phyloP scores from a whole-genome alignment of 2,888 invertebrate genomes.

The Macrosiphum euphorbiae region DNA sequence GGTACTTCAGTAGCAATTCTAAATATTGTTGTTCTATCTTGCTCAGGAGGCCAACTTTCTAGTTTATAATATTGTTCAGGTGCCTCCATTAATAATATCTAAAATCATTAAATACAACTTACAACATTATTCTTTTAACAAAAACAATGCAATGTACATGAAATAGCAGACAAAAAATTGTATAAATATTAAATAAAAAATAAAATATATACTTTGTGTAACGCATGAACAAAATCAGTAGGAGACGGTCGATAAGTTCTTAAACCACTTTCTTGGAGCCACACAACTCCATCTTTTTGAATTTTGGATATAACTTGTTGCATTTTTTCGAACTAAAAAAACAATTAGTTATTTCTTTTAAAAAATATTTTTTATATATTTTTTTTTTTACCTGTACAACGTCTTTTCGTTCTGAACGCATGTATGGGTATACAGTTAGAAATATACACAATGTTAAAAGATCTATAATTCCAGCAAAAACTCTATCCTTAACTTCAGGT shows the following conservation, averaged over 20 bases:
- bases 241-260: conserved; percentile 80
- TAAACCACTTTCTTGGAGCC: conserved; percentile 88
- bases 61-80: conserved; percentile 85
- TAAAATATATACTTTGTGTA: conserved; percentile 77
- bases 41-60: conserved; percentile 93
- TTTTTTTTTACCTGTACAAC: conserved; percentile 66
- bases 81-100: conserved; percentile 81
- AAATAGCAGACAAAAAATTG: not conserved
- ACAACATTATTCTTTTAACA: not conserved
- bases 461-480: conserved; percentile 87
- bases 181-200: not conserved
- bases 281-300: conserved; percentile 87
- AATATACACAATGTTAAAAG: conserved; percentile 88
- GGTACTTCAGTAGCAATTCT: conserved; percentile 91
- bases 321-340: conserved; percentile 69
- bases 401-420: conserved; percentile 74
- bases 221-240: conserved; percentile 81
- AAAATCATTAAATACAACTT: not conserved
- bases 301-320: conserved; percentile 74
- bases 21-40: conserved; percentile 83
- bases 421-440: conserved; percentile 81
- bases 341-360: not conserved
- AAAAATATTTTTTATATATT: not conserved
- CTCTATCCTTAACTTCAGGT: conserved; percentile 83
- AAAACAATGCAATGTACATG: not conserved